phyloP scores from a whole-genome alignment of 2,888 invertebrate genomes.

The Prionchulus punctatus region DNA sequence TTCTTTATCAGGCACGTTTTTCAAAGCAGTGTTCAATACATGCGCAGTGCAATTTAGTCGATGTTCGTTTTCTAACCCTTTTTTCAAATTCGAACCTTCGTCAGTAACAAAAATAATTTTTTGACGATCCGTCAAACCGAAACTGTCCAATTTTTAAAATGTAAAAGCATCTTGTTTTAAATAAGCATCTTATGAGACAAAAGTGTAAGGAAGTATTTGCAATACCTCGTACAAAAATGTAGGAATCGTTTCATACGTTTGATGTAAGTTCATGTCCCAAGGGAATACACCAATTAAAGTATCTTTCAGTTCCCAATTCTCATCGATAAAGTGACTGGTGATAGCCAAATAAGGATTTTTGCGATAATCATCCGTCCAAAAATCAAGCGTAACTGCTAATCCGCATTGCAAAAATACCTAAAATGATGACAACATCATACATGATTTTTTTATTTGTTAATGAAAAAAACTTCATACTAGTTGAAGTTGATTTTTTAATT shows the following conservation, averaged over 20 bases:
- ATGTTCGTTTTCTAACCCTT: background rate
- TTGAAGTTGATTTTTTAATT: too few species aligned
- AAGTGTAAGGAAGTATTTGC: too few species aligned
- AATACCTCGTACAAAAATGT: background rate
- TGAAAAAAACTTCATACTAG: too few species aligned
- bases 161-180: too few species aligned
- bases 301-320: background rate
- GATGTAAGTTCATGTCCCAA: background rate
- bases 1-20: background rate
- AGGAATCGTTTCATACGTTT: background rate
- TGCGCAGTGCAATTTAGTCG: background rate
- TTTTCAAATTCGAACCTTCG: background rate
- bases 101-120: background rate
- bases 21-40: background rate
- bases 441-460: too few species aligned
- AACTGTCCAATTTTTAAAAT: background rate
- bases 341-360: background rate
- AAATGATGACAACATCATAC: too few species aligned
- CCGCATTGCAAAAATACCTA: background rate
- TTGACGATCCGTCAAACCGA: background rate
- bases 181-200: too few species aligned
- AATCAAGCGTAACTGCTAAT: background rate
- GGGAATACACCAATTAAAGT: background rate
- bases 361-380: background rate
- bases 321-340: background rate